Percentiles rank a stretch among this genome's conserved stretches.
Evolutionary conservation across 1,140 invertebrate species (phyloP).

Genomic region (Eumaeus atala): DNA sequence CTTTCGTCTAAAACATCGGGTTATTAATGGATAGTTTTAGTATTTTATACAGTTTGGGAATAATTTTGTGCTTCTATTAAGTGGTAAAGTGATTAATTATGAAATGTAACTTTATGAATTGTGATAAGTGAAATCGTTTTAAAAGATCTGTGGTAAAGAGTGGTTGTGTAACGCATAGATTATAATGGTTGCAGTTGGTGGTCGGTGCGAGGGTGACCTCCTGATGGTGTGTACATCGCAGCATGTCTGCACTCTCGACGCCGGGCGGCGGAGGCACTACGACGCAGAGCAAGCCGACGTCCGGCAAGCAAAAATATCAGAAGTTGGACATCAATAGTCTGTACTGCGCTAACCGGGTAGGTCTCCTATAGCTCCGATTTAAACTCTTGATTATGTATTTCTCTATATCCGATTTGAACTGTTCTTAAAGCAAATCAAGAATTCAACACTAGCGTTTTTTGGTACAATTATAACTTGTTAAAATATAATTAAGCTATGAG

Average conservation of each 20-base stretch:
- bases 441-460: no score
- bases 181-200: constrained; percentile 64
- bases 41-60: constrained; percentile 11
- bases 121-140: constrained; percentile 20
- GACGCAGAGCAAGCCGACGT: constrained; percentile 71
- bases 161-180: constrained; percentile 28
- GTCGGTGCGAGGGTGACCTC: constrained; percentile 70
- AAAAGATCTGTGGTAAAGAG: constrained; percentile 9
- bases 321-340: constrained; percentile 98
- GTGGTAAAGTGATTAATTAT: constrained; percentile 37
- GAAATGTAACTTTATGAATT: constrained; percentile 26
- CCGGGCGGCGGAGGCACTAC: constrained; percentile 74
- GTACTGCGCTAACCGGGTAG: constrained; percentile 90
- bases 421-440: no score
- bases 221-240: constrained; percentile 75
- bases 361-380: constrained; percentile 42
- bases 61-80: constrained; percentile 1
- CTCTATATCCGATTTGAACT: no score
- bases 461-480: no score
- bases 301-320: constrained; percentile 91
- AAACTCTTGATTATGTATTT: no score
- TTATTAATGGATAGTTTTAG: constrained; percentile 54
- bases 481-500: no score
- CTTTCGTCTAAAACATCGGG: constrained; percentile 44
- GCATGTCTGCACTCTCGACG: constrained; percentile 76